Base-by-base conservation (phyloP, 2,113 vertebrate genomes). In the Istiophorus platypterus region DNA sequence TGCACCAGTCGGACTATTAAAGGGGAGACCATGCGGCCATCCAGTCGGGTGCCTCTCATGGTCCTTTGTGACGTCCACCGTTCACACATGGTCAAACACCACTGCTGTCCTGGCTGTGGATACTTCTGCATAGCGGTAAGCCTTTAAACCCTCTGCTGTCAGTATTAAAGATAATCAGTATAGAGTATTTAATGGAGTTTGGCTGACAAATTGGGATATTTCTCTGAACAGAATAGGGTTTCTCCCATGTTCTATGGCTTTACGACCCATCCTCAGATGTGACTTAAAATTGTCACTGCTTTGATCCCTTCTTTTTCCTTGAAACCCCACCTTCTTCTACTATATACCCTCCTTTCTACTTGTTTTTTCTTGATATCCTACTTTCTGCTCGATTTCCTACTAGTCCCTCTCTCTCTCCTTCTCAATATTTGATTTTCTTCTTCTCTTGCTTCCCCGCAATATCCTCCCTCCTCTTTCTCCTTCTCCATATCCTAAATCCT, bases 41-140 rank as follows among this genome's bases (percentile, higher is more conserved):
- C 97, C 0, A 98, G 97, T 67, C 95, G 96, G 0, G 97, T 98
- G 27, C 92, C 96, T 0, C 96, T 98, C 57, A 97, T 98, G 96
- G 95, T 98, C 20, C 95, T 98, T 34, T 98, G 97, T 63, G 97
- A 98, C 31, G 90, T 87, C 29, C 97, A 98, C 89, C 97, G 97
- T 0, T 96, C 96, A 34, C 95, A 97, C 84, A 98, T 98, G 97
- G 97, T 98, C 66, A 97, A 97, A 76, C 97, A 98, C 81, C 97
- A 98, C 93, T 98, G 97, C 91, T 98, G 97, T 72, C 97, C 97
- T 0, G 97, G 97, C 26, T 98, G 97, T 13, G 97, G 97, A 54
- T 97, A 96, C 93, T 98, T 98, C 95, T 98, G 97, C 84, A 95
- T 97, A 0, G 94, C 95, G 15, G 97, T 98, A 89, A 94, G 95